These are phyloP conservation scores for Elysia crispata DNA, from an alignment of 2,888 invertebrate species.

Conservation along the genomic window DNA sequence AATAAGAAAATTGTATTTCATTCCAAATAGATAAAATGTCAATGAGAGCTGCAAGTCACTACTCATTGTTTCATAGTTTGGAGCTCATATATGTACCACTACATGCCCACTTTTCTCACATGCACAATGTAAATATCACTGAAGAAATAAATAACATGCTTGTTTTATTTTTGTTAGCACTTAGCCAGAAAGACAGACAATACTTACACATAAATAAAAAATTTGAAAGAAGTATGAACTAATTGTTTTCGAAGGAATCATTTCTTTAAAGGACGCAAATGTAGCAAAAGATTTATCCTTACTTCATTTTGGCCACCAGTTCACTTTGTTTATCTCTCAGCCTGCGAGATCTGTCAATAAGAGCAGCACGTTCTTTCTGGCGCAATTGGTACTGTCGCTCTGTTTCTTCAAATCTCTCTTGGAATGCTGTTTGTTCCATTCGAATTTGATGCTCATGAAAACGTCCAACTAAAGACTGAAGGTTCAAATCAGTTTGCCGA, in stretches of 20 bases:
- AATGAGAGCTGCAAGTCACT: too few relatives aligned
- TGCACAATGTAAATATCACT: too few relatives aligned
- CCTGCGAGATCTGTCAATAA: constrained; percentile 70
- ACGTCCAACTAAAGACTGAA: constrained; percentile 69
- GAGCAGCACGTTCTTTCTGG: constrained; percentile 68
- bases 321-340: constrained; percentile 73
- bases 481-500: constrained; percentile 75
- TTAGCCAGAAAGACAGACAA: too few relatives aligned
- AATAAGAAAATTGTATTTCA: too few relatives aligned
- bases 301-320: constrained; percentile 77
- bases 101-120: too few relatives aligned
- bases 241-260: too few relatives aligned
- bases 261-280: too few relatives aligned
- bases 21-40: too few relatives aligned
- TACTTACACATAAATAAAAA: too few relatives aligned
- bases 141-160: neutral
- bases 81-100: too few relatives aligned
- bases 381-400: constrained; percentile 67
- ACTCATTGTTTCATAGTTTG: neutral
- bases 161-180: neutral
- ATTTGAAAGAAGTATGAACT: too few relatives aligned
- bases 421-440: constrained; percentile 74
- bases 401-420: constrained; percentile 72
- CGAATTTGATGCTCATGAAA: constrained; percentile 76
- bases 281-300: constrained; percentile 51